phyloP scores from a whole-genome alignment of 1,140 invertebrate species.

The Atopsyche davidsoni region DNA sequence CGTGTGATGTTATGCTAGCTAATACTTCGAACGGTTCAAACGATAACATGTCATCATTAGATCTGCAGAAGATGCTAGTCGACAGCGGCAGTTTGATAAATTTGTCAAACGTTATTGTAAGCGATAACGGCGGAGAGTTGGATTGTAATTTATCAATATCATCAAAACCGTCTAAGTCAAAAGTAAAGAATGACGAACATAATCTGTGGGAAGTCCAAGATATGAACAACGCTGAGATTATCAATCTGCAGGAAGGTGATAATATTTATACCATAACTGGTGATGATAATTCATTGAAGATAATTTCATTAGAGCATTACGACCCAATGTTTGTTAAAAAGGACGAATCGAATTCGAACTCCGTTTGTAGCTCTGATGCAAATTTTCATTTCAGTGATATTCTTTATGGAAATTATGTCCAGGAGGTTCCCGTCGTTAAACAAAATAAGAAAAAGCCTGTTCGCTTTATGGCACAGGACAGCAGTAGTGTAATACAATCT shows the following conservation, averaged over 20 bases:
- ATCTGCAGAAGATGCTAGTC: conserved; percentile 26
- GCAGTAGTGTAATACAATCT: too few relatives aligned
- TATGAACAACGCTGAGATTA: conserved; percentile 7
- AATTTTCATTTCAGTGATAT: not conserved
- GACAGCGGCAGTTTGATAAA: conserved; percentile 22
- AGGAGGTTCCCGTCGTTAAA: too few relatives aligned
- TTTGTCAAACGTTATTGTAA: conserved; percentile 15
- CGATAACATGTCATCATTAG: conserved; percentile 15
- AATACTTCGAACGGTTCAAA: conserved; percentile 3
- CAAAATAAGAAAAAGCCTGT: too few relatives aligned
- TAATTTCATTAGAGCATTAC: conserved; percentile 20
- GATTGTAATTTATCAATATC: not conserved
- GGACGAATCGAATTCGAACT: not conserved
- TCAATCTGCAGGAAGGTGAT: conserved; percentile 19
- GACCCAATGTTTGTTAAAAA: conserved; percentile 18
- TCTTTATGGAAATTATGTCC: not conserved
- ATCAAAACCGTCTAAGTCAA: not conserved
- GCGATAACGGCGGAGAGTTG: not conserved
- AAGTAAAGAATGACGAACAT: not conserved
- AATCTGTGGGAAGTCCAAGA: not conserved
- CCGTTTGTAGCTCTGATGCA: not conserved
- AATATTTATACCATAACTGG: conserved; percentile 17
- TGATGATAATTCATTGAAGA: conserved; percentile 21
- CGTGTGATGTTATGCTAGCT: conserved; percentile 21
- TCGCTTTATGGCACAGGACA: too few relatives aligned